phyloP scores from a whole-genome alignment of 1,140 invertebrate species.

The Neelides sp. region DNA sequence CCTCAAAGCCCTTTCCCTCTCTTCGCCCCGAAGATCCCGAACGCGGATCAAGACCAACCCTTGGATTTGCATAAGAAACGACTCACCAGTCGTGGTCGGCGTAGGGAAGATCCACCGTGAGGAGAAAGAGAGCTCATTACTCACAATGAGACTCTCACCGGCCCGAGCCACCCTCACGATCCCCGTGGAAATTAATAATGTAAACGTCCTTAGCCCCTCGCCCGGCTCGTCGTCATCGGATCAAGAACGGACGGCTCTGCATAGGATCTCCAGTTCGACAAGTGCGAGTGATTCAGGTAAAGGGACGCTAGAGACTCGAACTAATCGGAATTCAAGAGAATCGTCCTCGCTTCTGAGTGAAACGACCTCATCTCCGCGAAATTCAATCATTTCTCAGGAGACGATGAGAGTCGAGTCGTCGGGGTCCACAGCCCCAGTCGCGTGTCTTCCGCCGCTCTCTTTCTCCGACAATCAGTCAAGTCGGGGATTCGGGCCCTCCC shows the following conservation, averaged over 20 bases:
- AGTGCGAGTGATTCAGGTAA: slow-evolving; percentile 28
- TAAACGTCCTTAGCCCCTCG: background rate
- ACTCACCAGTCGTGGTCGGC: background rate
- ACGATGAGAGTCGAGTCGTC: background rate
- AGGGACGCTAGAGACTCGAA: slow-evolving; percentile 25
- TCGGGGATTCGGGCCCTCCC: too few relatives aligned
- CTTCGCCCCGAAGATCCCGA: slow-evolving; percentile 21
- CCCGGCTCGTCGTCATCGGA: too few relatives aligned
- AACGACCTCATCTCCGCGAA: slow-evolving; percentile 15
- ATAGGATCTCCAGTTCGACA: slow-evolving; percentile 21
- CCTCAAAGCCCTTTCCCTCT: slow-evolving; percentile 19
- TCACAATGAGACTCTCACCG: background rate
- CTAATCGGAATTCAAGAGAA: slow-evolving; percentile 30
- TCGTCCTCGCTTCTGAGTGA: slow-evolving; percentile 22
- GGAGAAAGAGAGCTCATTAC: background rate
- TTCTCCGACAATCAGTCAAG: too few relatives aligned
- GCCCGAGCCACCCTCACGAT: too few relatives aligned
- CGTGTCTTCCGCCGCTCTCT: background rate
- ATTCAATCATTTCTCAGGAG: slow-evolving; percentile 28
- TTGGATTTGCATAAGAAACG: slow-evolving; percentile 22
- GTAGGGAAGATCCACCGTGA: background rate
- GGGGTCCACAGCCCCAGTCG: background rate
- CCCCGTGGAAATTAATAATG: background rate
- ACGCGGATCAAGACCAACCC: slow-evolving; percentile 28
- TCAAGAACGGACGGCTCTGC: too few relatives aligned